A percentile compares a stretch with the other conserved stretches of the same genome.
Conservation (phyloP, 1,140 invertebrate genomes). For the Alviniconcha marisindica region DNA sequence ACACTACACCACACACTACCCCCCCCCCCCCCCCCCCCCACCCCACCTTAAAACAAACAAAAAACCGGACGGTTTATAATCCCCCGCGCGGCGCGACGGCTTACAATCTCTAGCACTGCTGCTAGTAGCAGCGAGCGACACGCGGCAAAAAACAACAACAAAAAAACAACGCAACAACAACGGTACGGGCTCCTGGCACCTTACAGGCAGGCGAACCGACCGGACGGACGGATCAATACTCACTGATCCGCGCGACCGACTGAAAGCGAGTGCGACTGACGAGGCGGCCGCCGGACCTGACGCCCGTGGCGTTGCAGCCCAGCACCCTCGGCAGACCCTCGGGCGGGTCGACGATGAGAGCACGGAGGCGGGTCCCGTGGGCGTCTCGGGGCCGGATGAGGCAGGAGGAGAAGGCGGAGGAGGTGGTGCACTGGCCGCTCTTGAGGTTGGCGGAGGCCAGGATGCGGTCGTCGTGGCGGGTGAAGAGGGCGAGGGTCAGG, state of each 20-base stretch:
- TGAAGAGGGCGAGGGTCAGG: constrained; percentile 19
- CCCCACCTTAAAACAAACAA: too few species aligned
- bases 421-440: constrained; percentile 15
- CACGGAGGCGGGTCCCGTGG: constrained; percentile 9
- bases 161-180: too few species aligned
- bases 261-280: not conserved
- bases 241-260: not conserved
- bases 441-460: constrained; percentile 33
- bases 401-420: constrained; percentile 20
- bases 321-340: not conserved
- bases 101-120: too few species aligned
- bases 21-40: too few species aligned
- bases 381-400: not conserved
- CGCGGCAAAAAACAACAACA: too few species aligned
- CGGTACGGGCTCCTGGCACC: too few species aligned
- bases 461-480: not conserved
- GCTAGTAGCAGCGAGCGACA: too few species aligned
- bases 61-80: too few species aligned
- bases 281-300: not conserved
- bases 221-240: too few species aligned
- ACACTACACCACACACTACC: too few species aligned
- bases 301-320: constrained; percentile 22
- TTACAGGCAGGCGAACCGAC: too few species aligned
- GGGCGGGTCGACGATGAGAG: not conserved
- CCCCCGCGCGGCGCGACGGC: too few species aligned